Evolutionary conservation across 2,797 vertebrate species (phyloP), one percentile per base, ranked within the genome.

Genomic region (Sebastes goodei): DNA sequence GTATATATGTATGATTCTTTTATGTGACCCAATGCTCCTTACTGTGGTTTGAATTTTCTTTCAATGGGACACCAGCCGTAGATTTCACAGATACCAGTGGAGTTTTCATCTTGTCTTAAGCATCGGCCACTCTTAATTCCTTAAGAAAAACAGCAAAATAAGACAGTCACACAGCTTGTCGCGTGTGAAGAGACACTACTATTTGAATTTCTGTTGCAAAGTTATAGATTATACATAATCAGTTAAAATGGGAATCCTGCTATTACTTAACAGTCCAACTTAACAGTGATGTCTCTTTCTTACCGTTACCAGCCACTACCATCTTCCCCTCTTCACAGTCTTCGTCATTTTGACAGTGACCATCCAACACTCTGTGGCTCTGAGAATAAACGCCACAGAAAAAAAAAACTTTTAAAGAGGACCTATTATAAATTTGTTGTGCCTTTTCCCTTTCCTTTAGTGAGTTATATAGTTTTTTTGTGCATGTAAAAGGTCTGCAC

Each of bases 31-130:
- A 25, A 10, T 42, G 62, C 21, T 42, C 20, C 2, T 94, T 92
- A 96, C 96, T 84, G 8, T 65, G 91, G 83, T 71, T 71, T 46
- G n/a, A 29, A 46, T 4, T 7, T 10, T 52, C 20, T 90, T 90
- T 99, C 97, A 88, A 97, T 82, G 1, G 98, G 98, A 92, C 98
- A 99, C 97, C 98, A 99, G 83, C 95, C 96, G 5, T 96, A 93
- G 83, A 99, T 96, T 95, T 99, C 98, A 95, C 98, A 99, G 55
- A 95, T 97, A 65, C 97, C 95, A 12, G 35, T 95, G 11, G 82
- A 74, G 38, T 89, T 91, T 46, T 42, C 33, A 35, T 89, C 74
- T 30, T 80, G 76, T 81, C 60, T 94, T 82, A 97, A 73, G 83
- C 98, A 99, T 29, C 76, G 92, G 20, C 98, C 97, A 2, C 94